Conservation (phyloP, 2,888 invertebrate genomes). For the Mimachlamys varia region DNA sequence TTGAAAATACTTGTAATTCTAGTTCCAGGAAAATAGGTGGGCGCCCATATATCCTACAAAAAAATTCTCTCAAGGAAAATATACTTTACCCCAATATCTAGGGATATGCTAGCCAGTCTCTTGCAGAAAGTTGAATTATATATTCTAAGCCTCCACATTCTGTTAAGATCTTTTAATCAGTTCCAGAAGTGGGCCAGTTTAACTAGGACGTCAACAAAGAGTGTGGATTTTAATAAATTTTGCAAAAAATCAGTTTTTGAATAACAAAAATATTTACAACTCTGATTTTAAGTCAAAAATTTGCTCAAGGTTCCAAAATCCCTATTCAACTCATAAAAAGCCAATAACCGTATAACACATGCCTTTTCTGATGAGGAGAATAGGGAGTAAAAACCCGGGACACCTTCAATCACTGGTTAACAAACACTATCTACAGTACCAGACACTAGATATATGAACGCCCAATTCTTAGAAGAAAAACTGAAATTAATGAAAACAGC, state of each 20-base stretch:
- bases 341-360: background rate
- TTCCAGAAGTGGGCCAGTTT: too few species aligned
- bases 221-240: background rate
- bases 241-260: background rate
- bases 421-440: background rate
- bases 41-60: constrained; percentile 26
- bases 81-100: background rate
- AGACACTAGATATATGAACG: constrained; percentile 13
- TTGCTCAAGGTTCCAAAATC: background rate
- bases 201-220: too few species aligned
- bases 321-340: constrained; percentile 13
- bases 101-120: background rate
- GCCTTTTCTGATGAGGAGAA: background rate
- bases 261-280: background rate
- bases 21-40: background rate
- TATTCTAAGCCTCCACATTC: too few species aligned
- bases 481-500: constrained; percentile 34
- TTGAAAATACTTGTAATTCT: constrained; percentile 1
- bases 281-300: background rate
- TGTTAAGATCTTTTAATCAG: too few species aligned
- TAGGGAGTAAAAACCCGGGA: background rate
- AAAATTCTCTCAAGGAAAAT: background rate
- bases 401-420: background rate
- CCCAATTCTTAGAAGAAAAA: constrained; percentile 29
- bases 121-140: background rate